These are phyloP conservation scores for Mallotus villosus DNA, from an alignment of 2,797 vertebrate genomes.

Conservation along the genomic window DNA sequence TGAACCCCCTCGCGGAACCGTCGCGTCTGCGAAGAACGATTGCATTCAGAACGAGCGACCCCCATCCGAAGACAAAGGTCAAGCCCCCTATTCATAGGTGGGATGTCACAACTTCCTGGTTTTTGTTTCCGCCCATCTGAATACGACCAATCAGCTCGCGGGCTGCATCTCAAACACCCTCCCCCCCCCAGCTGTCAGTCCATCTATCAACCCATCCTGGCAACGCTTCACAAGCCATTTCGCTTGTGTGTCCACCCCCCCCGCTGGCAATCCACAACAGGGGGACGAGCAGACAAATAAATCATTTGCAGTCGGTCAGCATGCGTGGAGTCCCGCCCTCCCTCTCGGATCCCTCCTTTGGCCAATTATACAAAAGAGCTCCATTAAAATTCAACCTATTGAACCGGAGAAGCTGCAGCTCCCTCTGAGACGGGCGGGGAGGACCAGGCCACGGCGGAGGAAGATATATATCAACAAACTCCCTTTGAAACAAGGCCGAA, in stretches of 20 bases:
- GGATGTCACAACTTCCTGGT: slow-evolving; percentile 5
- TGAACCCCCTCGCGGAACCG: too few relatives aligned
- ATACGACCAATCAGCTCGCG: slow-evolving; percentile 18
- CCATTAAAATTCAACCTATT: neutral
- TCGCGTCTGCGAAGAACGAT: too few relatives aligned
- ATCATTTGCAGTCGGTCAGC: slow-evolving; percentile 22
- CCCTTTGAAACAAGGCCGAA: too few relatives aligned
- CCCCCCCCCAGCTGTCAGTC: slow-evolving; percentile 21
- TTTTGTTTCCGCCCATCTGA: slow-evolving; percentile 3
- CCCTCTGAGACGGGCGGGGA: neutral
- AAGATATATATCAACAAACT: neutral
- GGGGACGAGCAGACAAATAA: slow-evolving; percentile 38
- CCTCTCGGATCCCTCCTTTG: neutral
- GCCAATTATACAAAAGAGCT: slow-evolving; percentile 1
- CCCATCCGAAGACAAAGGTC: too few relatives aligned
- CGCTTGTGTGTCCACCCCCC: slow-evolving; percentile 6
- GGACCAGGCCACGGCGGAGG: too few relatives aligned
- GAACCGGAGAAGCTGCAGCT: neutral
- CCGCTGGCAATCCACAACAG: slow-evolving; percentile 24
- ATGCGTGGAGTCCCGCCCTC: neutral
- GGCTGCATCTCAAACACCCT: slow-evolving; percentile 3
- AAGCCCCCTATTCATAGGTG: too few relatives aligned
- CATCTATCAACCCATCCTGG: slow-evolving; percentile 34
- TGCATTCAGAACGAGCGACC: too few relatives aligned
- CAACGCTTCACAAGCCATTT: slow-evolving; percentile 42